Evolutionary conservation across 2,888 invertebrate genomes (phyloP).

Genomic region (Rhynchonema sp.): DNA sequence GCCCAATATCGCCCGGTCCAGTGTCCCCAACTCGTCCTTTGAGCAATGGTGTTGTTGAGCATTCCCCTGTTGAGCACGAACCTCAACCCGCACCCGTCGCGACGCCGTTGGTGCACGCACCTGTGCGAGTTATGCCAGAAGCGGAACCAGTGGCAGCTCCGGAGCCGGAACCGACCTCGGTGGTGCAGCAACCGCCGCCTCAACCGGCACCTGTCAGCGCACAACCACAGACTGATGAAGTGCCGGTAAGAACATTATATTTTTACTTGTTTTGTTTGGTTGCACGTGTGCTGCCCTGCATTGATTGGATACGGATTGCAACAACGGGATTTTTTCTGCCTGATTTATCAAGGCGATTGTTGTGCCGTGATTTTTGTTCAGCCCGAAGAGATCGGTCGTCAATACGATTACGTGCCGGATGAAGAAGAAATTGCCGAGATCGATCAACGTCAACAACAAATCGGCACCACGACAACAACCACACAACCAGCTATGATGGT

Average conservation of each 20-base stretch:
- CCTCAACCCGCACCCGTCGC: not conserved
- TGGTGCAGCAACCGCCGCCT: too few species aligned
- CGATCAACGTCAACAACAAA: too few species aligned
- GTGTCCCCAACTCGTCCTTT: too few species aligned
- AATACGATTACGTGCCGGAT: conserved; percentile 2
- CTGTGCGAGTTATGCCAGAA: too few species aligned
- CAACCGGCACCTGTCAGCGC: not conserved
- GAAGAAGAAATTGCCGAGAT: too few species aligned
- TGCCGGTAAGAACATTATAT: not conserved
- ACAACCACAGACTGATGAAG: not conserved
- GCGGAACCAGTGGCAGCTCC: too few species aligned
- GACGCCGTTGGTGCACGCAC: not conserved
- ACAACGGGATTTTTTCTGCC: not conserved
- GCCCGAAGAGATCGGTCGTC: not conserved
- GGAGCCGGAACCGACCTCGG: not conserved
- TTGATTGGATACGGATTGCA: not conserved
- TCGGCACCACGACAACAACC: too few species aligned
- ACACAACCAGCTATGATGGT: too few species aligned
- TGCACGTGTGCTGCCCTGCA: not conserved
- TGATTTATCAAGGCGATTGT: not conserved
- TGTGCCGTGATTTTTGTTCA: not conserved
- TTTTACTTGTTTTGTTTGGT: not conserved
- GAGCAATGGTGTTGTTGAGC: not conserved
- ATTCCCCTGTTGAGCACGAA: not conserved
- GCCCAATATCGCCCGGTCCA: too few species aligned